phyloP scores from a whole-genome alignment of 2,888 invertebrate genomes.

The Macrophya alboannulata region DNA sequence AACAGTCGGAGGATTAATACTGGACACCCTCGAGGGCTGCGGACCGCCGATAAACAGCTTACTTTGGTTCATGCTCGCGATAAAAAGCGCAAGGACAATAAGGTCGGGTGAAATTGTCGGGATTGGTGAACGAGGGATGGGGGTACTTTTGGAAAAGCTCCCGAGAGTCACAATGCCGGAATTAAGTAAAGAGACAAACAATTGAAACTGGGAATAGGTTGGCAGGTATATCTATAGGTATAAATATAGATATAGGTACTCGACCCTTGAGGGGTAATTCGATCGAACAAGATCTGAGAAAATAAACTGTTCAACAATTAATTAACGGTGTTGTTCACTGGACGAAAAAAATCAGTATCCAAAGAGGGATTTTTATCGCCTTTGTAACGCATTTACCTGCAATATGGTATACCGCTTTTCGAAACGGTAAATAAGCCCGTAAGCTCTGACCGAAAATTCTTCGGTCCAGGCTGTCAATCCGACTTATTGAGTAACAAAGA shows the following conservation, averaged over 20 bases:
- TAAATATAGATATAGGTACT: neutral
- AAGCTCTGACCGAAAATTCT: neutral
- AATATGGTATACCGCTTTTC: neutral
- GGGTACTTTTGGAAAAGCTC: constrained; percentile 11
- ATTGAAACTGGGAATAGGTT: neutral
- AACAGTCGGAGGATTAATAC: constrained; percentile 53
- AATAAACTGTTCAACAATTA: neutral
- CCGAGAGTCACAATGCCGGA: constrained; percentile 22
- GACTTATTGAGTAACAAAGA: constrained; percentile 43
- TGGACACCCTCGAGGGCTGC: constrained; percentile 65
- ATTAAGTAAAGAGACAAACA: constrained; percentile 31
- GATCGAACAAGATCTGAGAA: neutral
- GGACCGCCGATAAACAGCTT: constrained; percentile 77
- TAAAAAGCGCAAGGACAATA: constrained; percentile 72
- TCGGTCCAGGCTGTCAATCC: constrained; percentile 15
- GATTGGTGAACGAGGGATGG: neutral
- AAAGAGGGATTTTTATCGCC: neutral
- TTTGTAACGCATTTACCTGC: neutral
- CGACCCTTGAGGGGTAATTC: neutral
- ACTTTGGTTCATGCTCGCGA: constrained; percentile 70
- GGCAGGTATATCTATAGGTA: too few species aligned
- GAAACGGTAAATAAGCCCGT: neutral
- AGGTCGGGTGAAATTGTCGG: constrained; percentile 56
- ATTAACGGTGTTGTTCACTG: neutral
- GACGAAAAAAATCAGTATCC: neutral